These are phyloP conservation scores for Dryobota labecula DNA, from an alignment of 2,888 invertebrate species.

Conservation along the genomic window DNA sequence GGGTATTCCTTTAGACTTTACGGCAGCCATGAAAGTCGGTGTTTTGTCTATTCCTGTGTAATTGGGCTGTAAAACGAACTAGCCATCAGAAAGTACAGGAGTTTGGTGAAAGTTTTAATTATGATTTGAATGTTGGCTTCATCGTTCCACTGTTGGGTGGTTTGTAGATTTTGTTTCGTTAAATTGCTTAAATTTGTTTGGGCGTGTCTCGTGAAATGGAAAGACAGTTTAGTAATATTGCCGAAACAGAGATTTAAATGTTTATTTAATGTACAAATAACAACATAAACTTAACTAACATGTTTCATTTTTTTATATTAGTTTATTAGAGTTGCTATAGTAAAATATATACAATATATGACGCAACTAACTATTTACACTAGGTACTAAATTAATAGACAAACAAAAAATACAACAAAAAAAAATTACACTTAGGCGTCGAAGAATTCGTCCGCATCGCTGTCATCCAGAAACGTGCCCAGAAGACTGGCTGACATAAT, in stretches of 20 bases:
- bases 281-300: too few species aligned
- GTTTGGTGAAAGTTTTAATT: constrained; percentile 62
- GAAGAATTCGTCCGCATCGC: too few species aligned
- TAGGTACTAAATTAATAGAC: too few species aligned
- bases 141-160: constrained; percentile 19
- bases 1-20: constrained; percentile 43
- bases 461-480: too few species aligned
- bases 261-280: too few species aligned
- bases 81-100: constrained; percentile 49
- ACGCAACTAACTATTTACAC: too few species aligned
- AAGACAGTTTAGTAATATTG: constrained; percentile 3
- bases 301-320: too few species aligned
- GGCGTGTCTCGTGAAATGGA: constrained; percentile 7
- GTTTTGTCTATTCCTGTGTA: constrained; percentile 56
- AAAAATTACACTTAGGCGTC: too few species aligned
- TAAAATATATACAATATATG: too few species aligned
- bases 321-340: too few species aligned
- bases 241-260: not conserved
- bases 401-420: too few species aligned
- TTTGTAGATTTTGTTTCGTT: constrained; percentile 44
- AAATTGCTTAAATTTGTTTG: constrained; percentile 48
- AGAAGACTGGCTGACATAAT: too few species aligned
- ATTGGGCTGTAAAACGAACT: constrained; percentile 63
- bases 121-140: constrained; percentile 51
- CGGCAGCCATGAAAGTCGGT: constrained; percentile 45